Base-by-base conservation (phyloP, 2,113 vertebrate species). In the Pleuronectes platessa region DNA sequence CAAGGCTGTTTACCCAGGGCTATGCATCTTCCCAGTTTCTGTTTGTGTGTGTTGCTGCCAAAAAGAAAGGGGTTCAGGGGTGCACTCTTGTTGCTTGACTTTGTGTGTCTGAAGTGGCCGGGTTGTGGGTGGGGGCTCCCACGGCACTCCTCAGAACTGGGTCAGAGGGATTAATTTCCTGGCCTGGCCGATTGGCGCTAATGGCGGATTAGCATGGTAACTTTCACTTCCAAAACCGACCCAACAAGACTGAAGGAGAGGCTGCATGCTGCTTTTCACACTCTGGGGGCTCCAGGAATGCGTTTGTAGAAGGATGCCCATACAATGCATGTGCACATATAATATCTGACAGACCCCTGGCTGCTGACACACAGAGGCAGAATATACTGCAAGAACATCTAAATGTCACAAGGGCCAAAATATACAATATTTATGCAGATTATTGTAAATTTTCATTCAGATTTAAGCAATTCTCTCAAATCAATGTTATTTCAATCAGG, bases 91-190 rank as follows among this genome's bases (percentile, higher is more conserved):
- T 65, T 71, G 1, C 45, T 81, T 55, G 53, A 71, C 75, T 81
- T 47, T 82, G 78, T 84, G 47, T 78, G 61, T 68, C 60, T 71
- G 62, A 63, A 73, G 67, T 64, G 60, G 55, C 45, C 63, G 70
- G 53, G 65, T 63, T 8, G 61, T 55, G 74, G 64, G 51, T 62
- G 78, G 76, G 78, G 62, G 37, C 54, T 83, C 59, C 45, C 45
- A 20, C 10, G 4, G 63, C 4, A 18, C 68, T 76, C 61, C 68
- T 76, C 61, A 81, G 78, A 93, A 89, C 71, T 93, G 87, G 93
- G 92, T 92, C 88, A 92, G 67, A 74, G 37, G 88, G 89, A 91
- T 92, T 91, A 78, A 79, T 92, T 87, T 89, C 87, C 65, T 87
- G 71, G 79, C 74, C 71, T 60, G 42, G 60, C 68, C 60, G 61